Evolutionary conservation across 2,888 invertebrate genomes (phyloP).

Genomic region (Pomacea canaliculata): DNA sequence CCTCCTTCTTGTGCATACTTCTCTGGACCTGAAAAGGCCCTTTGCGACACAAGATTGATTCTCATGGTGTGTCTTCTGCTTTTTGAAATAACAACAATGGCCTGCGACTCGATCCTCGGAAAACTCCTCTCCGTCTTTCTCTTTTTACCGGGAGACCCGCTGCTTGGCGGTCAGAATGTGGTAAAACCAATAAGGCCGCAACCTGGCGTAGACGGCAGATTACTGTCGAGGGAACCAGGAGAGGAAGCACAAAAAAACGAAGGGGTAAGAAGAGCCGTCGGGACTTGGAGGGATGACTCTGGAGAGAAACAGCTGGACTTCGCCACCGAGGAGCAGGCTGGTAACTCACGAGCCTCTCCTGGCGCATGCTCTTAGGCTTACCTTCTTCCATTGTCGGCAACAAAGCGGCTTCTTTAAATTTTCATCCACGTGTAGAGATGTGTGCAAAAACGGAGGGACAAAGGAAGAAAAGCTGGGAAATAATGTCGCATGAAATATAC

Average conservation of each 20-base stretch:
- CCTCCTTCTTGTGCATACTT: too few species aligned
- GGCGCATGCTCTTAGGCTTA: too few species aligned
- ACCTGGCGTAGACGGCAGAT: not conserved
- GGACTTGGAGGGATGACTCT: not conserved
- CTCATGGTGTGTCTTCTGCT: not conserved
- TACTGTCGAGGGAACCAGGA: not conserved
- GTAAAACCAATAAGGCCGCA: not conserved
- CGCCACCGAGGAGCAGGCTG: not conserved
- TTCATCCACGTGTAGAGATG: too few species aligned
- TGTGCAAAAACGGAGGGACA: too few species aligned
- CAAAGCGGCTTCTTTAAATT: too few species aligned
- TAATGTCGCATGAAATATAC: too few species aligned
- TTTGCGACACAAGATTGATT: slow-evolving; percentile 4
- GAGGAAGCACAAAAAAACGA: not conserved
- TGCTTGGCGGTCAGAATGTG: not conserved
- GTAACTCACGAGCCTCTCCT: not conserved
- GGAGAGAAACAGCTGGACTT: not conserved
- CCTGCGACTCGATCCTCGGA: not conserved
- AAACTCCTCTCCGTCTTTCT: not conserved
- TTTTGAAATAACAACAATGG: slow-evolving; percentile 5
- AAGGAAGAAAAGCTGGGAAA: too few species aligned
- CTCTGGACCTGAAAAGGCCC: too few species aligned
- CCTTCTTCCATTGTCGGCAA: too few species aligned
- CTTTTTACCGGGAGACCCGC: not conserved
- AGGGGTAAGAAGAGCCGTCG: too few species aligned